Conservation (phyloP, 2,113 vertebrate genomes). For the Nothobranchius furzeri region DNA sequence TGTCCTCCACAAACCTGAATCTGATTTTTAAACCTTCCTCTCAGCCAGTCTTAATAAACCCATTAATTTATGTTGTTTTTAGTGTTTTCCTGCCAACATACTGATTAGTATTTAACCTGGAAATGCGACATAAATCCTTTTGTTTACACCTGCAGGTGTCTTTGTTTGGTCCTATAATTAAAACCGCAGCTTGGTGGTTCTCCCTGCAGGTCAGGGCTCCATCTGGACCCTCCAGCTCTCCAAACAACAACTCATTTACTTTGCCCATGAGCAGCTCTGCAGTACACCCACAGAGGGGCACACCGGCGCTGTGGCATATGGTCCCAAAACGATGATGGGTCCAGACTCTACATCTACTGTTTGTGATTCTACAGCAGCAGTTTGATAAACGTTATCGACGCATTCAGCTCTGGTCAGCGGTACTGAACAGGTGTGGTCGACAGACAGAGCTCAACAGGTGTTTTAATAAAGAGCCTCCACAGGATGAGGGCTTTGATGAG, state of each 20-base stretch:
- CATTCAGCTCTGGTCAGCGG: neutral
- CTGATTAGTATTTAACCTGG: neutral
- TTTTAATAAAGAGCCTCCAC: constrained; percentile 55
- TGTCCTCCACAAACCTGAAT: no score
- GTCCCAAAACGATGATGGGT: neutral
- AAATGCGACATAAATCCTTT: neutral
- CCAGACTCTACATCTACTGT: neutral
- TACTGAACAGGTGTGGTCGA: constrained; percentile 28
- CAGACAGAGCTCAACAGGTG: constrained; percentile 47
- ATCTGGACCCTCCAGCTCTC: constrained; percentile 31
- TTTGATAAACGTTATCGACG: no score
- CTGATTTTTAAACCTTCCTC: no score
- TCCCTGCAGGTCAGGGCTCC: constrained; percentile 20
- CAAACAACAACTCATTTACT: constrained; percentile 19
- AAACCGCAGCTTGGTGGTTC: neutral
- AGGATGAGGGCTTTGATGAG: constrained; percentile 34
- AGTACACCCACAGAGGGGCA: neutral
- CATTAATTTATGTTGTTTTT: neutral
- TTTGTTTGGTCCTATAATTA: constrained; percentile 12
- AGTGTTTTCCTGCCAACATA: neutral
- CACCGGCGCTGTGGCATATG: constrained; percentile 17
- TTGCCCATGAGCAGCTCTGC: neutral
- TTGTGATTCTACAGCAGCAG: neutral
- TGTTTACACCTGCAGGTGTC: constrained; percentile 2
- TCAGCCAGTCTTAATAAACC: no score